Conservation (phyloP, 1,140 invertebrate genomes). For the Danaus melanippus region DNA sequence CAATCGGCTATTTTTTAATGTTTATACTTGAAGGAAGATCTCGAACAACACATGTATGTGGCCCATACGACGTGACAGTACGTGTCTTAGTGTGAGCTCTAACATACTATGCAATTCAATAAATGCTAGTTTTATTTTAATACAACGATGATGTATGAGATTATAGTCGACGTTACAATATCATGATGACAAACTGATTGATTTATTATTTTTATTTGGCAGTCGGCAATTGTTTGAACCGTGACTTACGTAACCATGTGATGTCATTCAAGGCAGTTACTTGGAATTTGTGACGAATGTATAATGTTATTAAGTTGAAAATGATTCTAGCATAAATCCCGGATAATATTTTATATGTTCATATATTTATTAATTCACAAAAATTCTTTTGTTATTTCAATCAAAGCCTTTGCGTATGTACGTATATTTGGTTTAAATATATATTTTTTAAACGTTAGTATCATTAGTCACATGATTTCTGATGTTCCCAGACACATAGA, state of each 20-base stretch:
- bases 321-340: not conserved
- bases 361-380: slow-evolving; percentile 4
- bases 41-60: slow-evolving; percentile 4
- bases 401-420: too few relatives aligned
- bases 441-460: slow-evolving; percentile 39
- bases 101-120: too few relatives aligned
- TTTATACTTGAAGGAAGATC: slow-evolving; percentile 22
- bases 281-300: slow-evolving; percentile 28
- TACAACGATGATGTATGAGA: slow-evolving; percentile 32
- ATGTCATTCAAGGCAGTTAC: slow-evolving; percentile 40
- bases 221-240: slow-evolving; percentile 41
- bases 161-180: slow-evolving; percentile 27
- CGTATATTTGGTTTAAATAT: slow-evolving; percentile 23
- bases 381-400: too few relatives aligned
- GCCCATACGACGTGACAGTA: too few relatives aligned
- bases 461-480: slow-evolving; percentile 68
- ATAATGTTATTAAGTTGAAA: too few relatives aligned
- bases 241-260: slow-evolving; percentile 42
- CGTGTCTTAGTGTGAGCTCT: too few relatives aligned
- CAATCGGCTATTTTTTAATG: slow-evolving; percentile 53
- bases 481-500: slow-evolving; percentile 66
- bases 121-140: slow-evolving; percentile 17
- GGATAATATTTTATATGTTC: not conserved
- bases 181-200: slow-evolving; percentile 47
- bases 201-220: slow-evolving; percentile 48